phyloP scores from a whole-genome alignment of 2,113 vertebrate species.

The Centropus unirufus region DNA sequence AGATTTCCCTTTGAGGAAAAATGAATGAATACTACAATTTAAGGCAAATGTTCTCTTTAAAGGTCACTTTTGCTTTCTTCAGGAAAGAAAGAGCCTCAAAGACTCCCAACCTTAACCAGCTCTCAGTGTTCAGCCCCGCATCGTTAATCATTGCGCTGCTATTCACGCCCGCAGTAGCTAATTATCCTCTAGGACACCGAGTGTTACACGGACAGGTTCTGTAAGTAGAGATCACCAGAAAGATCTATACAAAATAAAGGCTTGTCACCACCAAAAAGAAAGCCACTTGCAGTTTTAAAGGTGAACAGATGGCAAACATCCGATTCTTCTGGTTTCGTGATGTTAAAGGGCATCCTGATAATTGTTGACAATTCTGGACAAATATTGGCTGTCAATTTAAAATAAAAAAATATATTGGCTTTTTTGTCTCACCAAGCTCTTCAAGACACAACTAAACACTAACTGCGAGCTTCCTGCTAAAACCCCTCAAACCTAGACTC shows the following conservation, averaged over 20 bases:
- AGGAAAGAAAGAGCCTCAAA: constrained; percentile 19
- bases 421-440: background rate
- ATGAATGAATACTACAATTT: background rate
- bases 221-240: constrained; percentile 40
- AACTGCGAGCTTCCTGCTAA: background rate
- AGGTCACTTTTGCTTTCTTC: constrained; percentile 62
- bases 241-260: constrained; percentile 43
- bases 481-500: background rate
- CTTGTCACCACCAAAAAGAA: constrained; percentile 43
- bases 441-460: background rate
- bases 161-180: background rate
- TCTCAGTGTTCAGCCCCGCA: background rate
- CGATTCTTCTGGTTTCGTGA: background rate
- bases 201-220: background rate
- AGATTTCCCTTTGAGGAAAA: background rate
- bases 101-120: background rate
- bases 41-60: constrained; percentile 61
- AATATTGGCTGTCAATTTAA: background rate
- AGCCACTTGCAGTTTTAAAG: constrained; percentile 35
- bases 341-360: background rate
- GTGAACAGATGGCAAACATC: background rate
- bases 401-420: background rate
- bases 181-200: background rate
- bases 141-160: constrained; percentile 44
- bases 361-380: background rate